Evolutionary conservation across 2,888 invertebrate genomes (phyloP), one percentile per base, ranked within the genome.

Genomic region (Drosophila formosana): DNA sequence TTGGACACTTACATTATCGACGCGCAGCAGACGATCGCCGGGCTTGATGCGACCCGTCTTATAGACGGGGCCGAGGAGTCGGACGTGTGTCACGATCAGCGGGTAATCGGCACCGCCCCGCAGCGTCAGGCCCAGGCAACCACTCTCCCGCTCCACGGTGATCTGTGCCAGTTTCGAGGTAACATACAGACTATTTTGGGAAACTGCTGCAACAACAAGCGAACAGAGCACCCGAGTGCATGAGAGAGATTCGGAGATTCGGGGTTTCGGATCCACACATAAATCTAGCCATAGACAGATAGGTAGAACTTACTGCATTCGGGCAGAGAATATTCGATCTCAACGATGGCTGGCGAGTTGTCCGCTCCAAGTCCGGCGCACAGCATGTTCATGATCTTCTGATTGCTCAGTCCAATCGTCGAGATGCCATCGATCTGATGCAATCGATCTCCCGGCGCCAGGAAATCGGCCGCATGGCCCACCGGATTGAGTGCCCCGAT

Each of bases 51-150:
- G 95, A 0, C 98, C 98, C 66, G 96, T 97, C 88, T 96, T 96
- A 76, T 98, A 97, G 3, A 98, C 98, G 0, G 98, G 96, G 0
- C 98, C 97, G 58, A 97, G 96, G 8, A 97, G 95, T 77, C 98
- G 94, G 4, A 98, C 96, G 87, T 97, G 96, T 0, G 98, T 98
- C 39, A 99, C 96, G 4, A 97, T 95, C 75, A 98, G 92, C 0
- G 98, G 97, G 77, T 96, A 95, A 50, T 95, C 94, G 57, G 95
- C 95, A 4, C 98, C 98, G 6, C 96, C 96, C 46, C 98, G 94
- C 66, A 98, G 93, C 2, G 97, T 98, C 77, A 99, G 95, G 0
- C 98, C 98, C 69, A 98, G 94, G 50, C 97, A 98, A 53, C 95
- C 95, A 77, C 95, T 95, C 79, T 96, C 95, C 76, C 97, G 95